Evolutionary conservation across 2,113 vertebrate species (phyloP), one percentile per base, ranked within the genome.

Genomic region (Polypterus senegalus): DNA sequence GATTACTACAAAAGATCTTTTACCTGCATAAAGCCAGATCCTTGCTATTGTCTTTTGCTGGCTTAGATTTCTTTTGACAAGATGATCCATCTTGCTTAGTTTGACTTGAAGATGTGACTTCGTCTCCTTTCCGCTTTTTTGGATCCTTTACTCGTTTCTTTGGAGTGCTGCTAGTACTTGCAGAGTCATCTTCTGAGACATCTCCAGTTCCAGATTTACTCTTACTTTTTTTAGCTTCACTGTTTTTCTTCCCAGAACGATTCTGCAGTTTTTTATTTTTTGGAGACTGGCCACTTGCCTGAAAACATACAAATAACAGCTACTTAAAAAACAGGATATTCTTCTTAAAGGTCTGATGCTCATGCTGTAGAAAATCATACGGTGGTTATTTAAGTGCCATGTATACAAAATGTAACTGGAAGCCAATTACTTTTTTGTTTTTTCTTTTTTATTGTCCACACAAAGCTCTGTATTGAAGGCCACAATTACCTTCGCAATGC

Each of bases 241-340:
- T 84, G 27, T 71, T 68, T 75, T 93, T 97, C 76, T 91, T 98
- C 57, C 77, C 84, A 78, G 88, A 70, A 65, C 64, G 91, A 65
- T 84, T 83, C 67, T 84, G 84, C 73, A 88, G 80, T 70, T 88
- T 93, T 82, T 88, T 89, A 54, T 79, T 82, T 85, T 94, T 97
- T 63, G 93, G 82, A 59, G 86, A 86, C 57, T 93, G 92, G 72
- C 91, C 91, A 62, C 96, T 97, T 76, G 96, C 96, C 94, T 98
- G 72, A 60, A 80, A 60, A 48, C 7, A 27, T 10, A 27, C 27
- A 27, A 27, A 27, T 27, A 27, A 27, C 27, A 27, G 27, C 27
- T 27, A 27, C 27, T 27, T 27, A 27, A 27, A 27, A 27, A 27
- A 27, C 27, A 27, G 27, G 27, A 27, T 27, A 27, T 27, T 27